Percentiles rank a stretch among this genome's conserved stretches.
phyloP scores from a whole-genome alignment of 2,888 invertebrate species.

The Clusia tigrina region DNA sequence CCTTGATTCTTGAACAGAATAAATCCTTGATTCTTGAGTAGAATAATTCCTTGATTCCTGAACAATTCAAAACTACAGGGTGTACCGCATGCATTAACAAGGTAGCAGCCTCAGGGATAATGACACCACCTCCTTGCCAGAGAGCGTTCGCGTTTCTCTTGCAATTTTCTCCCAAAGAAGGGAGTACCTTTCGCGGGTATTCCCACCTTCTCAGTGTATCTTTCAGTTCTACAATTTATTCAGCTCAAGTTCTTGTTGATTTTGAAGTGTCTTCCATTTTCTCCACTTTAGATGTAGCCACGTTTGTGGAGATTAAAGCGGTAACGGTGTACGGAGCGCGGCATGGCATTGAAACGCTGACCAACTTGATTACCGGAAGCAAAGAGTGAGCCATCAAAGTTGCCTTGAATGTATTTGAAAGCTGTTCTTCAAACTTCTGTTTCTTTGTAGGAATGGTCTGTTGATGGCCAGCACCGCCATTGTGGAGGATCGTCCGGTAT shows the following conservation, averaged over 20 bases:
- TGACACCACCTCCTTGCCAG: too few relatives aligned
- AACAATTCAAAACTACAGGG: too few relatives aligned
- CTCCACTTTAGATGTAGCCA: constrained; percentile 61
- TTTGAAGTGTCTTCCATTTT: not conserved
- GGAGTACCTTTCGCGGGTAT: too few relatives aligned
- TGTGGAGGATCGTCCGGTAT: constrained; percentile 82
- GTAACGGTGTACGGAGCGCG: constrained; percentile 77
- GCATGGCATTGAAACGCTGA: constrained; percentile 79
- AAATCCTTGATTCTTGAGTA: too few relatives aligned
- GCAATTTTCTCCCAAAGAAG: too few relatives aligned
- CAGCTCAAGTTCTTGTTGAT: not conserved
- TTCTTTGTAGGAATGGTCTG: constrained; percentile 66
- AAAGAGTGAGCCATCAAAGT: constrained; percentile 36
- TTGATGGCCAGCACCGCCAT: constrained; percentile 71
- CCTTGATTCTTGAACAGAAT: too few relatives aligned
- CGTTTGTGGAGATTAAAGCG: constrained; percentile 68
- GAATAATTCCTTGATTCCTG: too few relatives aligned
- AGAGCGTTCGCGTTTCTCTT: too few relatives aligned
- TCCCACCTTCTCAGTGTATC: too few relatives aligned
- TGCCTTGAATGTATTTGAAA: not conserved
- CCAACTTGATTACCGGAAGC: constrained; percentile 70
- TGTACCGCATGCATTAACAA: too few relatives aligned
- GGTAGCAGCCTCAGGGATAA: too few relatives aligned
- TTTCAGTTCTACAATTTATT: too few relatives aligned
- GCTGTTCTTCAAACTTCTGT: not conserved